Conservation (phyloP, 1,140 invertebrate genomes). For the Trichonephila clavata region DNA sequence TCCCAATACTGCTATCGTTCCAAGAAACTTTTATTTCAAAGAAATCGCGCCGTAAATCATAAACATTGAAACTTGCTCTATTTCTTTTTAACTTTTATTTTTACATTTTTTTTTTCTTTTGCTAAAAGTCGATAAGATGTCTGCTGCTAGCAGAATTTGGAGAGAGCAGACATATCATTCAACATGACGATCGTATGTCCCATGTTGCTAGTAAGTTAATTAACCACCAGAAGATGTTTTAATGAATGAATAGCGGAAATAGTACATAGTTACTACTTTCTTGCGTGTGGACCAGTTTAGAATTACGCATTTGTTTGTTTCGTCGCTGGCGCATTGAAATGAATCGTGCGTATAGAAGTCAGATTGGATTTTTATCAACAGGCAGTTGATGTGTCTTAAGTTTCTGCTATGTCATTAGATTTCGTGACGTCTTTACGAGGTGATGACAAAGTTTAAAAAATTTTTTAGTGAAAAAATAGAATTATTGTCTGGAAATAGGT, state of each 20-base stretch:
- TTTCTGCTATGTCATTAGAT: slow-evolving; percentile 11
- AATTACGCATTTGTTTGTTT: slow-evolving; percentile 26
- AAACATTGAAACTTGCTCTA: background rate
- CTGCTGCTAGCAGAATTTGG: background rate
- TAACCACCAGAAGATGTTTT: slow-evolving; percentile 22
- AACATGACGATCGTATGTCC: slow-evolving; percentile 1
- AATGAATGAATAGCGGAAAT: slow-evolving; percentile 36
- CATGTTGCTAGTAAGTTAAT: slow-evolving; percentile 36
- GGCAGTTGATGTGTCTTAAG: background rate
- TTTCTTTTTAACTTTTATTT: background rate
- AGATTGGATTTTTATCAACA: background rate
- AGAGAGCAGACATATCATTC: background rate
- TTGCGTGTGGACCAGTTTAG: background rate
- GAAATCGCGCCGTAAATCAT: slow-evolving; percentile 37
- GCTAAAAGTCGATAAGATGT: slow-evolving; percentile 14
- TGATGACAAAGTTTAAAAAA: background rate
- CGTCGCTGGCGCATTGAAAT: background rate
- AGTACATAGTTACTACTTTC: slow-evolving; percentile 31
- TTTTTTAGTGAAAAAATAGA: background rate
- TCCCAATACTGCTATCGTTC: background rate
- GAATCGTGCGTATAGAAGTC: background rate
- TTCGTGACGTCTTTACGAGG: background rate
- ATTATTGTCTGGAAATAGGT: slow-evolving; percentile 16
- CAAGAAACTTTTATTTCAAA: slow-evolving; percentile 35
- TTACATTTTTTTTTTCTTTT: background rate